Base-by-base conservation (phyloP, 2,797 vertebrate genomes). In the Parotocinclus haroldoi region DNA sequence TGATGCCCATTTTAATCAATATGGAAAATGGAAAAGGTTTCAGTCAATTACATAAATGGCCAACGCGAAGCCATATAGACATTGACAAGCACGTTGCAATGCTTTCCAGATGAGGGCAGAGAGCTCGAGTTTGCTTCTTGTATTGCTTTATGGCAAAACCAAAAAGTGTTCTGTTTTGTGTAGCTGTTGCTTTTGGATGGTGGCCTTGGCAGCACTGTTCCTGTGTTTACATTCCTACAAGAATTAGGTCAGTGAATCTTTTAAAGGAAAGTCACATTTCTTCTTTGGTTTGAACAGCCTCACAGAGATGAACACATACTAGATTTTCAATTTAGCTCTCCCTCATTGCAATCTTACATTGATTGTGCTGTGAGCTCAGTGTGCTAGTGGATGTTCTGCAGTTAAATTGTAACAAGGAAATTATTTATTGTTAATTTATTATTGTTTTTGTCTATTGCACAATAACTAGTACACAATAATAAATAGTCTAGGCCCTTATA, bases 151-250 rank as follows among this genome's bases (percentile, higher is more conserved):
- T 11, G 37, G 52, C 48, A 62, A 71, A 65, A 66, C n/a, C 36
- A 14, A 37, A 50, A 57, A 36, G 37, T 18, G 38, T 55, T 44
- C 39, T 18, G 55, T 60, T 69, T 52, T 65, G 14, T 16, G 11
- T 54, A 45, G 45, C 19, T 72, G 40, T 76, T 72, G 63, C 53
- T 68, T 53, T 70, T 69, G 69, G 61, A 76, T 53, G 44, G 42
- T 38, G 46, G 55, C 16, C 57, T 50, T 58, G 63, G 67, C 51
- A 37, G 53, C 49, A 19, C 8, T n/a, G 66, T 18, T 19, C 49
- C 42, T n/a, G 53, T 69, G 75, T 80, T 77, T 69, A 76, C 69
- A 74, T 76, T 75, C 68, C 54, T 66, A 51, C 1, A 75, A n/a
- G 56, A 76, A 71, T 77, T 69, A 71, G 74, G 63, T 81, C 71